phyloP scores from a whole-genome alignment of 1,140 invertebrate species.

The Pinna nobilis region DNA sequence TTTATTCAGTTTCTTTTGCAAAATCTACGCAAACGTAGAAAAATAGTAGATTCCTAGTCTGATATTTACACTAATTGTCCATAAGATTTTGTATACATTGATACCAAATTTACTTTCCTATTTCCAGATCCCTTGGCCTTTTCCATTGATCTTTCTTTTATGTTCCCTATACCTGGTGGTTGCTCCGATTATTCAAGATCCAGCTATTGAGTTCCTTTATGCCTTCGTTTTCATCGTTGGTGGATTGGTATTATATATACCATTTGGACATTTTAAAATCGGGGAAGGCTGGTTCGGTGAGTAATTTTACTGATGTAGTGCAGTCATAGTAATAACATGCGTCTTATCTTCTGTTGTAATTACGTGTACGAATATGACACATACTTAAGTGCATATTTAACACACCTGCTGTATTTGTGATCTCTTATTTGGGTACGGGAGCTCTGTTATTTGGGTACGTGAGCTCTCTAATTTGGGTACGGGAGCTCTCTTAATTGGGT shows the following conservation, averaged over 20 bases:
- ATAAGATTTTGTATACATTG: background rate
- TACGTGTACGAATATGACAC: too few relatives aligned
- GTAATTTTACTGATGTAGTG: slow-evolving; percentile 32
- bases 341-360: background rate
- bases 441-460: background rate
- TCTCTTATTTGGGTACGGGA: background rate
- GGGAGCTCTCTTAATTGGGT: background rate
- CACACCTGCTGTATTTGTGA: background rate
- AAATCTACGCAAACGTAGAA: background rate
- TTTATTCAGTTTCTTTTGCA: too few relatives aligned
- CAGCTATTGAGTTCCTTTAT: slow-evolving; percentile 85
- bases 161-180: slow-evolving; percentile 85
- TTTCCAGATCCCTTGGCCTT: slow-evolving; percentile 83
- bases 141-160: slow-evolving; percentile 84
- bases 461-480: background rate
- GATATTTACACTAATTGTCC: background rate
- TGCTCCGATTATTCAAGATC: slow-evolving; percentile 85
- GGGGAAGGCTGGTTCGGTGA: slow-evolving; percentile 69
- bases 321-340: too few relatives aligned
- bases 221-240: slow-evolving; percentile 83
- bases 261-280: slow-evolving; percentile 85
- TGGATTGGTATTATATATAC: slow-evolving; percentile 84
- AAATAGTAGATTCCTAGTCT: background rate
- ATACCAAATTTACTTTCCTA: background rate
- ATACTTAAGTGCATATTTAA: background rate